These are phyloP conservation scores for Alviniconcha strummeri DNA, from an alignment of 2,888 invertebrate species.

Conservation along the genomic window DNA sequence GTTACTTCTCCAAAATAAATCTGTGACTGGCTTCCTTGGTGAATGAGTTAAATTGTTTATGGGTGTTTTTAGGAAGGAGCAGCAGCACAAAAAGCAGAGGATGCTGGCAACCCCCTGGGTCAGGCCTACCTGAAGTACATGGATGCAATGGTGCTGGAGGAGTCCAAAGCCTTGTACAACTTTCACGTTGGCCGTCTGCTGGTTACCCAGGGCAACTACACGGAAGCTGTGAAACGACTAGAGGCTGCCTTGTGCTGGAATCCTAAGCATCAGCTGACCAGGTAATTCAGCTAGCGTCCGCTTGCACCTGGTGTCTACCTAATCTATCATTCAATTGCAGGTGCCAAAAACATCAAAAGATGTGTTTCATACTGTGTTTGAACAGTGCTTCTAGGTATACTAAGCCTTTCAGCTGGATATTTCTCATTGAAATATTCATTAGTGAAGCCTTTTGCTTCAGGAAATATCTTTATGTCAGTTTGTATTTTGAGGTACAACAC, in stretches of 20 bases:
- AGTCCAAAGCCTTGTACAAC: conserved; percentile 66
- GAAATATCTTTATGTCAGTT: too few species aligned
- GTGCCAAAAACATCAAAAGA: conserved; percentile 61
- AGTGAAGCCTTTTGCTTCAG: too few species aligned
- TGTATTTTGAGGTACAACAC: too few species aligned
- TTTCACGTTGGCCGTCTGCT: conserved; percentile 71
- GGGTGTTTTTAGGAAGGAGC: conserved; percentile 63
- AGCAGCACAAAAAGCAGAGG: conserved; percentile 69
- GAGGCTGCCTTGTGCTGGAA: conserved; percentile 70
- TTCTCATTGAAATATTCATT: too few species aligned
- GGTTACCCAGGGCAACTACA: conserved; percentile 68
- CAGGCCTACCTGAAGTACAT: conserved; percentile 71
- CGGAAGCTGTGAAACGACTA: conserved; percentile 66
- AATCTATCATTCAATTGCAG: conserved; percentile 45
- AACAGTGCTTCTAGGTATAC: too few species aligned
- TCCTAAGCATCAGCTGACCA: conserved; percentile 63
- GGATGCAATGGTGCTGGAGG: conserved; percentile 69
- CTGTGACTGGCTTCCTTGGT: too few species aligned
- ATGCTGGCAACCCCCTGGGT: conserved; percentile 67
- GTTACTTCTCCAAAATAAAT: too few species aligned
- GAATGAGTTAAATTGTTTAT: too few species aligned
- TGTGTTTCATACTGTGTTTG: too few species aligned
- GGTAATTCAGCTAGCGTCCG: conserved; percentile 45
- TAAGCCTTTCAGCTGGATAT: too few species aligned
- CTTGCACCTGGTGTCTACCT: too few species aligned